Percentiles rank a stretch among this genome's conserved stretches.
These are phyloP conservation scores for Amiota mariae DNA, from an alignment of 2,888 invertebrate genomes.

Conservation along the genomic window DNA sequence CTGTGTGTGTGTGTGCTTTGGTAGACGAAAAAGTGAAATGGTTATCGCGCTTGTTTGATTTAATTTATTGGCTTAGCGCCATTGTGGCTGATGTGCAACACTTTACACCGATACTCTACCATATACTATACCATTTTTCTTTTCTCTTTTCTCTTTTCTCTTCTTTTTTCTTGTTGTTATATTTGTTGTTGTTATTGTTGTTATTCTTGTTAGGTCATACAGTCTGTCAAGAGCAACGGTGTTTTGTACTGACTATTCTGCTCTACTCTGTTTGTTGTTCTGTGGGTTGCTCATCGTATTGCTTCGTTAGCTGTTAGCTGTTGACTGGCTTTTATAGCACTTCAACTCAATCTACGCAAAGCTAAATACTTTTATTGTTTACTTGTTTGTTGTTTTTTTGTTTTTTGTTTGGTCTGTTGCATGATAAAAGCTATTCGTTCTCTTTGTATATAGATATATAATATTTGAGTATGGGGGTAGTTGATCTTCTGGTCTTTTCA, in stretches of 20 bases:
- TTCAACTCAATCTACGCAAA: constrained; percentile 27
- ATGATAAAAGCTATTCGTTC: constrained; percentile 51
- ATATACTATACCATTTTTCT: constrained; percentile 11
- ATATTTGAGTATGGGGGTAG: too few species aligned
- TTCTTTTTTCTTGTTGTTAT: background rate
- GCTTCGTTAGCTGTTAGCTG: background rate
- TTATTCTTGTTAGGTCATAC: background rate
- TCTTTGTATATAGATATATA: too few species aligned
- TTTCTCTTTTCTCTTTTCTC: background rate
- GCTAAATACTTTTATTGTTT: constrained; percentile 18
- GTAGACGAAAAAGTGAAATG: constrained; percentile 54
- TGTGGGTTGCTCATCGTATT: background rate
- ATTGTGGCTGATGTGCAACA: constrained; percentile 67
- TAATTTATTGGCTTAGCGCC: constrained; percentile 70
- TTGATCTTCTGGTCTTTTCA: too few species aligned
- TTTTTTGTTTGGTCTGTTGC: constrained; percentile 21
- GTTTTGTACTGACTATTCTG: background rate
- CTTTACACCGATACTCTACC: constrained; percentile 46
- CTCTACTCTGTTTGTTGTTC: background rate
- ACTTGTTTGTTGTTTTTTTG: constrained; percentile 13
- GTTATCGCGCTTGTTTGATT: constrained; percentile 68
- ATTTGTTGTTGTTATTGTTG: constrained; percentile 5
- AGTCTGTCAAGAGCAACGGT: too few species aligned
- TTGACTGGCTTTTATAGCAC: constrained; percentile 23
- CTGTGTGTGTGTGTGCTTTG: background rate